phyloP scores from a whole-genome alignment of 2,113 vertebrate species.

The Anseranas semipalmata region DNA sequence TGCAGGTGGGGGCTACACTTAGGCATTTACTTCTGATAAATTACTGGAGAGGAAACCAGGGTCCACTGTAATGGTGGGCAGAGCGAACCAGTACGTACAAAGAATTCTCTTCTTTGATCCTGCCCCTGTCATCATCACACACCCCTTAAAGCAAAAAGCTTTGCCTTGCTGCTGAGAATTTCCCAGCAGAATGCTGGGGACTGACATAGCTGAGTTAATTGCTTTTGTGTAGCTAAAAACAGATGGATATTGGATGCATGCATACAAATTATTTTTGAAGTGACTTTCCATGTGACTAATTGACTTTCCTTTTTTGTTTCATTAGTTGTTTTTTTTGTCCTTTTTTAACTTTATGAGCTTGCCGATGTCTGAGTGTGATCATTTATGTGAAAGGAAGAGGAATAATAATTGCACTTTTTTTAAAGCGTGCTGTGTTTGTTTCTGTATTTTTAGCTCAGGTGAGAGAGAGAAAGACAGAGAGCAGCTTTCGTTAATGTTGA shows the following conservation, averaged over 20 bases:
- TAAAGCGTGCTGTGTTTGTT: not conserved
- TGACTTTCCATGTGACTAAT: not conserved
- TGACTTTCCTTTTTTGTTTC: not conserved
- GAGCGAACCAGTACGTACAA: not conserved
- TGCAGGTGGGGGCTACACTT: not conserved
- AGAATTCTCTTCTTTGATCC: not conserved
- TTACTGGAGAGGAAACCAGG: not conserved
- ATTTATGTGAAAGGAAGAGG: not conserved
- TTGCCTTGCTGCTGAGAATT: not conserved
- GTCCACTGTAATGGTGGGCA: not conserved
- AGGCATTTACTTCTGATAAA: not conserved
- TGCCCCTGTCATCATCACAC: not conserved
- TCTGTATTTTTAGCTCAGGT: not conserved
- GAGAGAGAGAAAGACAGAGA: not conserved
- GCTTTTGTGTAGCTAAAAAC: conserved; percentile 13
- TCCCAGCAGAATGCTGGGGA: not conserved
- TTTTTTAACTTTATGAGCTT: not conserved
- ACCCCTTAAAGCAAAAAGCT: not conserved
- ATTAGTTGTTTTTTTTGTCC: not conserved
- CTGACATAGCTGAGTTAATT: not conserved
- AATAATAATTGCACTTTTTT: not conserved
- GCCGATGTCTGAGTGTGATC: not conserved
- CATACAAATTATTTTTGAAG: not conserved
- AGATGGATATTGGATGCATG: not conserved
- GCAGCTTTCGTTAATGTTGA: not conserved